A percentile compares a stretch with the other conserved stretches of the same genome.
Evolutionary conservation across 2,888 invertebrate species (phyloP).

Genomic region (Myopa tessellatipennis): DNA sequence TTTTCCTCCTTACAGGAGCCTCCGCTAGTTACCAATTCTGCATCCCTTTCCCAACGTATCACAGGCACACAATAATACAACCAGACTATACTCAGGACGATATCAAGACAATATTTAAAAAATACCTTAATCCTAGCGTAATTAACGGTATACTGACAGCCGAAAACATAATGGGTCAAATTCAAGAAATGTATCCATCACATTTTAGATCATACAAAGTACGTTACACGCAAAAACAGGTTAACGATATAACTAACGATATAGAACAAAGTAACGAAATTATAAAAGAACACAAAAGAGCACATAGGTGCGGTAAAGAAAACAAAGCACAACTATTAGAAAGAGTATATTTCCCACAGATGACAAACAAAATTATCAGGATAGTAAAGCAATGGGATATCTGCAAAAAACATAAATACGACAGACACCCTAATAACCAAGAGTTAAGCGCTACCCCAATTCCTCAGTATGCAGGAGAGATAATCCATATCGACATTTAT

Average conservation of each 20-base stretch:
- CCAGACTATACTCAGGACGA: constrained; percentile 22
- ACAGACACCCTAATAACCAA: not conserved
- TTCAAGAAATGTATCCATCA: constrained; percentile 33
- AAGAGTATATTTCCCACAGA: constrained; percentile 13
- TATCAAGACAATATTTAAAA: constrained; percentile 13
- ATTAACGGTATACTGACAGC: constrained; percentile 34
- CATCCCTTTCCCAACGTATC: constrained; percentile 36
- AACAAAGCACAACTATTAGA: constrained; percentile 7
- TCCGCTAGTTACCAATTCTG: constrained; percentile 35
- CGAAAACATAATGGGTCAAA: constrained; percentile 26
- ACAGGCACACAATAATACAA: constrained; percentile 36
- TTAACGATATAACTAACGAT: not conserved
- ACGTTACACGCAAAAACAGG: constrained; percentile 25
- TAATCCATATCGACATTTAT: not conserved
- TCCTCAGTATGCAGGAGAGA: constrained; percentile 1
- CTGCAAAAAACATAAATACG: not conserved
- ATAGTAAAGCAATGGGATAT: not conserved
- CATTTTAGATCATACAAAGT: constrained; percentile 39
- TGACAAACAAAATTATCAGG: not conserved
- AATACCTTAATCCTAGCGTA: not conserved
- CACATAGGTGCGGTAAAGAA: constrained; percentile 1
- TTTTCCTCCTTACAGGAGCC: constrained; percentile 30
- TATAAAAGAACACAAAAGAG: constrained; percentile 5
- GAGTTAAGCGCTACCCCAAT: not conserved
- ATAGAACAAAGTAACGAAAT: not conserved